A percentile compares a stretch with the other conserved stretches of the same genome.
These are phyloP conservation scores for Sylvicapra grimmia DNA, from an alignment of 2,113 vertebrate genomes.

Conservation along the genomic window DNA sequence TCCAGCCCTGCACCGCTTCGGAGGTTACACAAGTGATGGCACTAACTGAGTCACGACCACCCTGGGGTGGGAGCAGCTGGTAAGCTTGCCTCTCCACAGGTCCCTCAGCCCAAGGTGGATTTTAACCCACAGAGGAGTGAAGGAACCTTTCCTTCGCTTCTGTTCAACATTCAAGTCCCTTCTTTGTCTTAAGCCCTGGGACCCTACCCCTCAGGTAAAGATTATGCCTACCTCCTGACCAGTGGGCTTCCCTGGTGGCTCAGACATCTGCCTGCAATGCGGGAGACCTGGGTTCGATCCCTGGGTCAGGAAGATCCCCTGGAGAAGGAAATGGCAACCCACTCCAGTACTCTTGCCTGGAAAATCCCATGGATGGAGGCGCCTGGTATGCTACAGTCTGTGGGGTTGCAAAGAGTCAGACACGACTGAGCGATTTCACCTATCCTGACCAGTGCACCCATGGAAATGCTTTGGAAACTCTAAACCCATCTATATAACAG, in stretches of 20 bases:
- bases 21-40: neutral
- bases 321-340: neutral
- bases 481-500: neutral
- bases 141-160: neutral
- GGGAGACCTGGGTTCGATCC: neutral
- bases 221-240: neutral
- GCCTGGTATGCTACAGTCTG: neutral
- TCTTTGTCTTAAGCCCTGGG: neutral
- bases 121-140: neutral
- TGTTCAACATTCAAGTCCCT: neutral
- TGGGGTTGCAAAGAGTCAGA: neutral
- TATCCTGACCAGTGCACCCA: neutral
- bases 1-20: neutral
- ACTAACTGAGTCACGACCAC: neutral
- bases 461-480: conserved; percentile 2
- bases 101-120: neutral
- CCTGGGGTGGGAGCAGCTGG: neutral
- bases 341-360: neutral
- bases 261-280: neutral
- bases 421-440: neutral
- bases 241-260: neutral
- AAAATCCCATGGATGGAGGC: neutral
- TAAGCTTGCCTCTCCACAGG: neutral
- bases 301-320: neutral
- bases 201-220: neutral